Conservation (phyloP, 2,113 vertebrate genomes). For the Callionymus lyra region DNA sequence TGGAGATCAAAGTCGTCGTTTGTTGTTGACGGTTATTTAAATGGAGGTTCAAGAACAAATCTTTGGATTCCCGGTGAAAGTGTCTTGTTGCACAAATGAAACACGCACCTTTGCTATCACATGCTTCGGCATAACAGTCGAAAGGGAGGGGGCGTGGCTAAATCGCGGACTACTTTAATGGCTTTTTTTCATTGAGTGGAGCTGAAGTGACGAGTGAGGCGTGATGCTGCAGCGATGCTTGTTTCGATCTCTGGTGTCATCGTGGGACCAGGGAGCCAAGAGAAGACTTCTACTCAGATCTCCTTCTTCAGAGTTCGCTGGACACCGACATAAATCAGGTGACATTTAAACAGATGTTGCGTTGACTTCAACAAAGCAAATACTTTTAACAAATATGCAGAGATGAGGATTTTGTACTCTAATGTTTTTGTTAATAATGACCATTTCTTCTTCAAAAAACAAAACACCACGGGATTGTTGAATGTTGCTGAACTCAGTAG, state of each 20-base stretch:
- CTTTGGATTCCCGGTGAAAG: too few relatives aligned
- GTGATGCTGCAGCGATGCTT: constrained; percentile 28
- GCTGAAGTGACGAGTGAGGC: constrained; percentile 9
- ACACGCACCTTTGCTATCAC: constrained; percentile 12
- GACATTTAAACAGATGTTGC: background rate
- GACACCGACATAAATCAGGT: constrained; percentile 27
- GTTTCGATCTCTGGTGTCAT: constrained; percentile 11
- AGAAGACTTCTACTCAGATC: background rate
- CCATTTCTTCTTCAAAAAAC: too few relatives aligned
- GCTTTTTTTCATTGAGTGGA: too few relatives aligned
- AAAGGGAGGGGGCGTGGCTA: constrained; percentile 6
- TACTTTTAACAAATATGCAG: too few relatives aligned
- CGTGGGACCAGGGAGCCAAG: background rate
- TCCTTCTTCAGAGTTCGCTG: constrained; percentile 1
- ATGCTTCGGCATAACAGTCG: constrained; percentile 4
- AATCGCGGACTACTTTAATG: constrained; percentile 28
- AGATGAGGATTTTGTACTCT: too few relatives aligned
- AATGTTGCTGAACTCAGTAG: constrained; percentile 3
- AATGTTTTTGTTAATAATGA: too few relatives aligned
- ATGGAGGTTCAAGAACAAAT: too few relatives aligned
- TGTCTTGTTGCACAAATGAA: too few relatives aligned
- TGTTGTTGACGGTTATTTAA: too few relatives aligned
- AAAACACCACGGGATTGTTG: too few relatives aligned
- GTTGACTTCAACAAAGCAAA: too few relatives aligned
- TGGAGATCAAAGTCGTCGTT: too few relatives aligned